phyloP scores from a whole-genome alignment of 2,888 invertebrate species.

The Hipparchia sbordonii region DNA sequence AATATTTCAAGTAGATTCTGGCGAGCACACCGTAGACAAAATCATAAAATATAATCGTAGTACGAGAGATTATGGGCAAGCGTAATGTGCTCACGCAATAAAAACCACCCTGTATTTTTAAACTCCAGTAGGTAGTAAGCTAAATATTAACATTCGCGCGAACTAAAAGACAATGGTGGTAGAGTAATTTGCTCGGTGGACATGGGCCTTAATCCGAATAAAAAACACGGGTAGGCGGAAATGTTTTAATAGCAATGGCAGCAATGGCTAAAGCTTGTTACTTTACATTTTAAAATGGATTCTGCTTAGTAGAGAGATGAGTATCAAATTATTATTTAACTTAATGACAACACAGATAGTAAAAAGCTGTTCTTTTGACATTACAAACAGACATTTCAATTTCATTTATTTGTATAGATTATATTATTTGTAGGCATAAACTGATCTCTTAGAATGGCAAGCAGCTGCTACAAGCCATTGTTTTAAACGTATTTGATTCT shows the following conservation, averaged over 20 bases:
- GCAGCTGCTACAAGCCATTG: too few relatives aligned
- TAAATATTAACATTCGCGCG: not conserved
- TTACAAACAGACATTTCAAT: too few relatives aligned
- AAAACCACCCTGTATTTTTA: slow-evolving; percentile 1
- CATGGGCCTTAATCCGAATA: slow-evolving; percentile 1
- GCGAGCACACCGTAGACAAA: too few relatives aligned
- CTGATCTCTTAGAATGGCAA: too few relatives aligned
- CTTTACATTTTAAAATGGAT: not conserved
- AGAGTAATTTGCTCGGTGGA: not conserved
- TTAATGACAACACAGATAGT: not conserved
- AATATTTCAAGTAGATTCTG: too few relatives aligned
- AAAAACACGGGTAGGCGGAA: not conserved
- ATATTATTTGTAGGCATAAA: too few relatives aligned
- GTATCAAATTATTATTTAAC: too few relatives aligned
- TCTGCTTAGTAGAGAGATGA: not conserved
- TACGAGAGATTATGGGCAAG: too few relatives aligned
- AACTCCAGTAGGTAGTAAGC: not conserved
- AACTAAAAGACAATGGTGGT: slow-evolving; percentile 4
- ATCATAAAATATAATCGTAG: too few relatives aligned
- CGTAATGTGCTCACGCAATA: not conserved
- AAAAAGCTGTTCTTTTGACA: too few relatives aligned
- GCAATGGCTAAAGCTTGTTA: not conserved
- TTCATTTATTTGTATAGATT: too few relatives aligned
- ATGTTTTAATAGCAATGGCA: not conserved
- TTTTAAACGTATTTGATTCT: too few relatives aligned